Conservation (phyloP, 2,888 invertebrate genomes). For the Eupelmus urozonus region DNA sequence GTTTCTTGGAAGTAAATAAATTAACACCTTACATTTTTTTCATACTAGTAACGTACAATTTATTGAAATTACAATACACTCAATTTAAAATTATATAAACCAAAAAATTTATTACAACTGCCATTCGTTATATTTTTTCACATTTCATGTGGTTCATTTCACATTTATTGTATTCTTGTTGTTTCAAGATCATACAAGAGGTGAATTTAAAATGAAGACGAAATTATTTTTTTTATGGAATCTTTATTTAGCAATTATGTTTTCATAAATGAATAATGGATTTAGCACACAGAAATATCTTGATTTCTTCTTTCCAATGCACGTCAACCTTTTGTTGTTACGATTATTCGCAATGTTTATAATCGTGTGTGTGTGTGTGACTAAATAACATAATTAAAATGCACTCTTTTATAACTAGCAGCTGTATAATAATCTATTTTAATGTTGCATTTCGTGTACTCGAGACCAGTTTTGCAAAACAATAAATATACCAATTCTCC, state of each 20-base stretch:
- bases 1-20: constrained; percentile 31
- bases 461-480: constrained; percentile 54
- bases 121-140: constrained; percentile 25
- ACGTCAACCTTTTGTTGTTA: not conserved
- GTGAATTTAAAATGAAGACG: constrained; percentile 37
- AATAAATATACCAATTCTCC: constrained; percentile 56
- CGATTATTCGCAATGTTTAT: constrained; percentile 21
- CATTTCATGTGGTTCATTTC: constrained; percentile 39
- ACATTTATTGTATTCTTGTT: not conserved
- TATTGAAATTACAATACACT: constrained; percentile 60
- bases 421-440: constrained; percentile 54
- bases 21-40: constrained; percentile 11
- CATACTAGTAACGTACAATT: constrained; percentile 58
- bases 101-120: constrained; percentile 51
- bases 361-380: constrained; percentile 59
- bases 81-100: constrained; percentile 52
- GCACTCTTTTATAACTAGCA: constrained; percentile 53
- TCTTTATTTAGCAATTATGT: constrained; percentile 72
- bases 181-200: constrained; percentile 17
- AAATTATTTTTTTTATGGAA: constrained; percentile 61
- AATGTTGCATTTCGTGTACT: constrained; percentile 51
- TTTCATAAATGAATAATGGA: constrained; percentile 70
- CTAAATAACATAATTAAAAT: constrained; percentile 63
- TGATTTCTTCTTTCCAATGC: not conserved
- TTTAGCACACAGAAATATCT: constrained; percentile 62